Percentiles rank a stretch among this genome's conserved stretches.
These are phyloP conservation scores for Hafferia zeledoni DNA, from an alignment of 2,797 vertebrate genomes.

Conservation along the genomic window DNA sequence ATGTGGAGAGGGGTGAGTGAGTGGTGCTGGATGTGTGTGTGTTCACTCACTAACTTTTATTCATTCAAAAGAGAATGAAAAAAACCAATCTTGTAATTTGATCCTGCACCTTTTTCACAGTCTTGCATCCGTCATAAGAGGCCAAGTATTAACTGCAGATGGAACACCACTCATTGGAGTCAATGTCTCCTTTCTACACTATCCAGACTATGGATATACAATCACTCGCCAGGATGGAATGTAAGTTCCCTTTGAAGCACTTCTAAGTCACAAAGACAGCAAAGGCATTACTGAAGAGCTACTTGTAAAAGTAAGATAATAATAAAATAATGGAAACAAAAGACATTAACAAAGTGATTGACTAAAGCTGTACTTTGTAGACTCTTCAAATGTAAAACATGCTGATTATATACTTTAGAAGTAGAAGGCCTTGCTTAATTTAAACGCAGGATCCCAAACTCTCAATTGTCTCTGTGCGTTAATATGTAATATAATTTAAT, in stretches of 20 bases:
- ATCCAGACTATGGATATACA: conserved; percentile 92
- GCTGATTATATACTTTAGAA: background rate
- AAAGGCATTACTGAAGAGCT: background rate
- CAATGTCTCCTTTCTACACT: conserved; percentile 94
- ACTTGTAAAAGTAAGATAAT: background rate
- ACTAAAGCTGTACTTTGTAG: background rate
- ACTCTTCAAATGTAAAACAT: background rate
- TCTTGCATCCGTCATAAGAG: conserved; percentile 93
- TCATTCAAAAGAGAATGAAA: conserved; percentile 18
- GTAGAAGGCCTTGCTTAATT: background rate
- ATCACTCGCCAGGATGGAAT: conserved; percentile 96
- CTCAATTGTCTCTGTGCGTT: background rate
- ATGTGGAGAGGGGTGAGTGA: background rate
- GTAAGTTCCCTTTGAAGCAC: conserved; percentile 78
- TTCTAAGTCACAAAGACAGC: background rate
- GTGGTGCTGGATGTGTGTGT: background rate
- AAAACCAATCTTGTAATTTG: conserved; percentile 29
- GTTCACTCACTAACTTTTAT: conserved; percentile 12
- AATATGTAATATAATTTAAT: background rate
- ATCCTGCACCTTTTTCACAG: conserved; percentile 76
- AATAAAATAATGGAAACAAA: background rate
- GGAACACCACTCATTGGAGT: conserved; percentile 97
- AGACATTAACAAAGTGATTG: background rate
- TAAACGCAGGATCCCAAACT: background rate
- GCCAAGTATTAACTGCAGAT: conserved; percentile 95